Base-by-base conservation (phyloP, 2,113 vertebrate species). In the Caranx melampygus region DNA sequence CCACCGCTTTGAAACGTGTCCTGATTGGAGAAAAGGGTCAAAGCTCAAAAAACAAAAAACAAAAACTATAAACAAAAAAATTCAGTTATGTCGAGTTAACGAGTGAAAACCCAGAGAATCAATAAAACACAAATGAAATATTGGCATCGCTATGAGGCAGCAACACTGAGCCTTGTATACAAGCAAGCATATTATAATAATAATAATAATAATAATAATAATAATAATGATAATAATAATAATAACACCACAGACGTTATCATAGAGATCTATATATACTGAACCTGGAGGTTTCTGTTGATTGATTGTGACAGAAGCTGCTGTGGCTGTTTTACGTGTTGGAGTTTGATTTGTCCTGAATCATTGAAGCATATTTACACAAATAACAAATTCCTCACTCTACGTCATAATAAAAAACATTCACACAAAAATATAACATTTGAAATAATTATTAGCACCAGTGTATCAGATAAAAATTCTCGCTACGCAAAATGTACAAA, bases 391-490 rank as follows among this genome's bases (percentile, higher is more conserved):
- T 82, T 96, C 91, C 95, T 96, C 95, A 95, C 93, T 95, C 96
- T 96, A 94, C 93, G 94, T 94, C 94, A 96, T 93, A 93, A 96
- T 96, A 95, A 95, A 93, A 95, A 95, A 94, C 96, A 97, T 97
- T 97, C 97, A 97, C 97, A 97, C 96, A 97, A 97, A 98, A 97
- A 97, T 96, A 98, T 93, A 97, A 97, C 94, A 97, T 97, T 97
- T 98, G 96, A 97, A 97, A 98, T 97, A 96, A 99, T 98, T 96
- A 97, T 98, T 99, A 99, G 98, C 98, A 99, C 98, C 98, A 99
- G 98, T 99, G 98, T 98, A 97, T 99, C 98, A 98, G 96, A 95
- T 96, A 96, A 96, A 47, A 96, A 78, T 26, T 96, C 94, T 97
- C 95, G 93, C 95, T 96, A 95, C 94, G 91, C 96, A 96, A 91